These are phyloP conservation scores for Sebastes taczanowskii DNA, from an alignment of 2,797 vertebrate species.

Conservation along the genomic window DNA sequence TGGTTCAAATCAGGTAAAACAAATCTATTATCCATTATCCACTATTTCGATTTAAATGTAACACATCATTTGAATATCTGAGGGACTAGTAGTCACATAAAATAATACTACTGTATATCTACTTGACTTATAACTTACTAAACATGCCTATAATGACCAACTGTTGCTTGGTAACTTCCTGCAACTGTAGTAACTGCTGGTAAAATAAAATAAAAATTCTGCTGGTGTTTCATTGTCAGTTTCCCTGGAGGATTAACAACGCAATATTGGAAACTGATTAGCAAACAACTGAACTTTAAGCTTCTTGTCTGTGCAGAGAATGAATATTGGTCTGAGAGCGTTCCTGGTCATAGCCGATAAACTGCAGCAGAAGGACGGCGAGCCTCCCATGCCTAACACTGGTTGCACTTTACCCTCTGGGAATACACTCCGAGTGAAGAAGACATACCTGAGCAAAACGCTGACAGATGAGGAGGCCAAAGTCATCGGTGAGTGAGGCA, in stretches of 20 bases:
- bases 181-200: not conserved
- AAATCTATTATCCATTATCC: not conserved
- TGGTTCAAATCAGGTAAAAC: not conserved
- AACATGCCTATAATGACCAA: not conserved
- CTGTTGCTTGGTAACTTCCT: not conserved
- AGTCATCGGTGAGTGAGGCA: slow-evolving; percentile 89
- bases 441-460: slow-evolving; percentile 96
- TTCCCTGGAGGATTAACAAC: not conserved
- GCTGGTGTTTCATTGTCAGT: not conserved
- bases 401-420: slow-evolving; percentile 95
- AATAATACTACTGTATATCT: not conserved
- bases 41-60: not conserved
- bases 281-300: not conserved
- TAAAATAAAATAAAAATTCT: not conserved
- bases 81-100: not conserved
- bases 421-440: slow-evolving; percentile 96
- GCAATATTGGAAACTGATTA: not conserved
- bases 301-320: slow-evolving; percentile 84
- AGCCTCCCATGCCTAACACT: slow-evolving; percentile 97
- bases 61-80: not conserved
- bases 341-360: slow-evolving; percentile 98
- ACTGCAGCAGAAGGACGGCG: slow-evolving; percentile 97
- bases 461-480: slow-evolving; percentile 98
- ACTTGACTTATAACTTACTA: not conserved
- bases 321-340: slow-evolving; percentile 97